A percentile compares a stretch with the other conserved stretches of the same genome.
Evolutionary conservation across 2,797 vertebrate species (phyloP).

Genomic region (Geotria australis): DNA sequence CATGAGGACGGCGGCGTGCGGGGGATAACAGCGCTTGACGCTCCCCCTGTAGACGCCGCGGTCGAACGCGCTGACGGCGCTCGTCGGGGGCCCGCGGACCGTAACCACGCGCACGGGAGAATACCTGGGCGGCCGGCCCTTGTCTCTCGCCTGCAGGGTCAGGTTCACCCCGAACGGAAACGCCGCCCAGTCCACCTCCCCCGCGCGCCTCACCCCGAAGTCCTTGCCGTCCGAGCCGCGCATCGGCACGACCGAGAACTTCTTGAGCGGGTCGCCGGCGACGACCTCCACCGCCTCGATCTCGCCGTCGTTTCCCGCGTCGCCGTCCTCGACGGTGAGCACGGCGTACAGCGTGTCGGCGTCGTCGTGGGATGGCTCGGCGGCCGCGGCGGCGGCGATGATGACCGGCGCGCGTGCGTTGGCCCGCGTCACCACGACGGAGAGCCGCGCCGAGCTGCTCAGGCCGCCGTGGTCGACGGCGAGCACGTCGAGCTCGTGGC

Average conservation of each 20-base stretch:
- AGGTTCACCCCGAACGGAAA: slow-evolving; percentile 76
- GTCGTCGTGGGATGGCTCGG: slow-evolving; percentile 30
- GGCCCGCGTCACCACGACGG: slow-evolving; percentile 53
- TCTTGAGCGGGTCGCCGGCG: slow-evolving; percentile 54
- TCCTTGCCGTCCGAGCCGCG: slow-evolving; percentile 61
- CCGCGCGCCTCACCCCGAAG: slow-evolving; percentile 56
- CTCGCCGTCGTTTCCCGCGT: slow-evolving; percentile 68
- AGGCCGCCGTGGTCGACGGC: slow-evolving; percentile 86
- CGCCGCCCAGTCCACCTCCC: slow-evolving; percentile 49
- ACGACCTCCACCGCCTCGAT: slow-evolving; percentile 64
- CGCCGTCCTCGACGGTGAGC: slow-evolving; percentile 54
- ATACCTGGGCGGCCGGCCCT: slow-evolving; percentile 59
- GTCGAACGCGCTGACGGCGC: slow-evolving; percentile 46
- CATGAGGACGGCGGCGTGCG: slow-evolving; percentile 57
- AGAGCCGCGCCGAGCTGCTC: slow-evolving; percentile 77
- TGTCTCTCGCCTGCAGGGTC: slow-evolving; percentile 85
- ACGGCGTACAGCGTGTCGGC: slow-evolving; percentile 50
- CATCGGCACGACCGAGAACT: slow-evolving; percentile 33
- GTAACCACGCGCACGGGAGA: slow-evolving; percentile 58
- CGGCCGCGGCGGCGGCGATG: slow-evolving; percentile 24
- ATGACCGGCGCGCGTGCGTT: slow-evolving; percentile 52
- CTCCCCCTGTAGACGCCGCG: slow-evolving; percentile 52
- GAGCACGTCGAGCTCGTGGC: slow-evolving; percentile 67
- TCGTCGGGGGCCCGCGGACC: slow-evolving; percentile 35
- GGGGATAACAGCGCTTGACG: slow-evolving; percentile 64